Percentiles rank a stretch among this genome's conserved stretches.
phyloP scores from a whole-genome alignment of 2,888 invertebrate genomes.

The Crepidodera aurea region DNA sequence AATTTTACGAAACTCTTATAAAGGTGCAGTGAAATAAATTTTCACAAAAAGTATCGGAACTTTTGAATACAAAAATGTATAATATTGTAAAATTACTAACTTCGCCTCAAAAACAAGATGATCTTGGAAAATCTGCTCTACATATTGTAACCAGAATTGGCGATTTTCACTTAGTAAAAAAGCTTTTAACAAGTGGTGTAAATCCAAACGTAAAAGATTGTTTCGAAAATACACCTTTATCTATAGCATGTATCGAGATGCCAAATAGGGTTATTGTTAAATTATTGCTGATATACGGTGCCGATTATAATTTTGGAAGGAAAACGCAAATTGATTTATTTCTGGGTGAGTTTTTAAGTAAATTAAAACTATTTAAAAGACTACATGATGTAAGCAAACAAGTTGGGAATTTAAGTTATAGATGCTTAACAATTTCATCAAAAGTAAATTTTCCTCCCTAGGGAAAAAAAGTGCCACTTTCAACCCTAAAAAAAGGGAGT shows the following conservation, averaged over 20 bases:
- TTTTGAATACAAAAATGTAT: constrained; percentile 10
- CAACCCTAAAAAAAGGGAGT: no score
- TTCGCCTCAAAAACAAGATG: constrained; percentile 20
- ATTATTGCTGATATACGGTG: constrained; percentile 26
- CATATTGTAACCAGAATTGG: constrained; percentile 38
- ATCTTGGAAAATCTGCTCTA: constrained; percentile 38
- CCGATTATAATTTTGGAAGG: constrained; percentile 29
- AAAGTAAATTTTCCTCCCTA: no score
- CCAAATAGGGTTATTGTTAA: constrained; percentile 40
- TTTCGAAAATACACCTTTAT: constrained; percentile 63
- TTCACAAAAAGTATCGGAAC: no score
- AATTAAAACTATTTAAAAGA: no score
- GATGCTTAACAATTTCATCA: no score
- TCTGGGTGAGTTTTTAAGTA: constrained; percentile 38
- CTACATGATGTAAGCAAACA: no score
- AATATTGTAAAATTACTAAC: constrained; percentile 1
- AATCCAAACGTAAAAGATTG: constrained; percentile 59
- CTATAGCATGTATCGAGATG: constrained; percentile 61
- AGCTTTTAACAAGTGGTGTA: constrained; percentile 41
- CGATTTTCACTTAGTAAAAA: constrained; percentile 30
- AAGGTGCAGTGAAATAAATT: no score
- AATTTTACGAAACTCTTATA: no score
- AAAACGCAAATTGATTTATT: constrained; percentile 24
- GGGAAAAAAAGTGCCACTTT: no score
- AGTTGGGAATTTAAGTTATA: no score